Conservation (phyloP, 2,888 invertebrate species). For the Amphimallon solstitiale region DNA sequence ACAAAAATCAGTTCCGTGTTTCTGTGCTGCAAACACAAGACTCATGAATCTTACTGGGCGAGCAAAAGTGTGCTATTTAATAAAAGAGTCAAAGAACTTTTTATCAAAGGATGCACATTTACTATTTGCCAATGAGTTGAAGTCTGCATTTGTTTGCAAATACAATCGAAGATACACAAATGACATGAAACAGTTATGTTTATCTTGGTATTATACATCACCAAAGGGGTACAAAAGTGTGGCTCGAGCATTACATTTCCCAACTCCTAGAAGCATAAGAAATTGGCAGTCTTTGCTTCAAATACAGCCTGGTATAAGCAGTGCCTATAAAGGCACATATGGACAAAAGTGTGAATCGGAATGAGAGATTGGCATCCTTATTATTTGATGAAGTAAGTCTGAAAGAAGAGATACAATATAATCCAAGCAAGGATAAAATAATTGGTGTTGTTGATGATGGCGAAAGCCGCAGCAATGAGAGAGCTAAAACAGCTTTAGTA, state of each 20-base stretch:
- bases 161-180: constrained; percentile 26
- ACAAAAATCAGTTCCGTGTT: neutral
- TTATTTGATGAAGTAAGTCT: constrained; percentile 35
- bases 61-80: too few species aligned
- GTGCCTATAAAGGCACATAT: constrained; percentile 22
- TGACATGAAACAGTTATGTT: constrained; percentile 31
- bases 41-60: too few species aligned
- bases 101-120: constrained; percentile 1
- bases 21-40: too few species aligned
- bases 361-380: constrained; percentile 18
- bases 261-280: constrained; percentile 31
- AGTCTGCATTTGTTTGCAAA: constrained; percentile 18
- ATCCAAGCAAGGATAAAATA: constrained; percentile 28
- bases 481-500: constrained; percentile 32
- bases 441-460: constrained; percentile 22
- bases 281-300: constrained; percentile 28
- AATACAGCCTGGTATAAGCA: constrained; percentile 24
- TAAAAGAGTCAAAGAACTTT: constrained; percentile 1
- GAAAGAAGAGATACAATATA: constrained; percentile 23
- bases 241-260: constrained; percentile 21
- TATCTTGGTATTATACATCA: constrained; percentile 34
- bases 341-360: neutral
- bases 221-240: constrained; percentile 32
- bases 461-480: constrained; percentile 32
- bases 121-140: neutral